These are phyloP conservation scores for Ypsolopha scabrella DNA, from an alignment of 2,888 invertebrate genomes.

Conservation along the genomic window DNA sequence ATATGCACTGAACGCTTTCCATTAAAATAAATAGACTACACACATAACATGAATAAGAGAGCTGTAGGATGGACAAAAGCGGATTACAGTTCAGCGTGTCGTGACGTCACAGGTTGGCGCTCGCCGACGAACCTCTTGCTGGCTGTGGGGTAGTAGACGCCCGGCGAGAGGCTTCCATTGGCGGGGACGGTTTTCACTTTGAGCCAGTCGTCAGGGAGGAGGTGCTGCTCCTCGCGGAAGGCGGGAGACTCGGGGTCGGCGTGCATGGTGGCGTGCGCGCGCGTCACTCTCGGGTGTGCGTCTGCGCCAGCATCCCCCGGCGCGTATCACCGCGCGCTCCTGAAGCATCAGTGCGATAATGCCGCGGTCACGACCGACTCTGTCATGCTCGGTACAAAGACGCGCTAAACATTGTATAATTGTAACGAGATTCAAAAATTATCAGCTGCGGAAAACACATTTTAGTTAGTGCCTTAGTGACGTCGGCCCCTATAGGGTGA, in stretches of 20 bases:
- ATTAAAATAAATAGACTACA: slow-evolving; percentile 7
- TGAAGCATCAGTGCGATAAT: slow-evolving; percentile 67
- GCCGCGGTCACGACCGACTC: slow-evolving; percentile 61
- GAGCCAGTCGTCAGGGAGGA: slow-evolving; percentile 63
- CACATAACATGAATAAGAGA: slow-evolving; percentile 18
- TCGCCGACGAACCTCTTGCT: slow-evolving; percentile 63
- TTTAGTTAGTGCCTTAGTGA: slow-evolving; percentile 49
- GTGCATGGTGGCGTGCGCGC: slow-evolving; percentile 44
- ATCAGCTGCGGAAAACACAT: slow-evolving; percentile 62
- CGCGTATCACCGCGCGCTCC: slow-evolving; percentile 22
- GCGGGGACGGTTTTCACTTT: slow-evolving; percentile 50
- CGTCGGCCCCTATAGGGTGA: slow-evolving; percentile 15
- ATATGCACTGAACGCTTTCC: slow-evolving; percentile 26
- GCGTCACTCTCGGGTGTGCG: slow-evolving; percentile 32
- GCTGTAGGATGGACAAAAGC: slow-evolving; percentile 40
- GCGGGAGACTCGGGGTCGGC: slow-evolving; percentile 61
- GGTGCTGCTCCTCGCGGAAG: slow-evolving; percentile 58
- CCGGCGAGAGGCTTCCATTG: slow-evolving; percentile 63
- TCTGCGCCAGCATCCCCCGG: slow-evolving; percentile 47
- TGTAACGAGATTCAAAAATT: slow-evolving; percentile 63
- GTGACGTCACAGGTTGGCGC: slow-evolving; percentile 45
- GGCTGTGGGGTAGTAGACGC: slow-evolving; percentile 60
- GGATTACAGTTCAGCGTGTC: slow-evolving; percentile 48
- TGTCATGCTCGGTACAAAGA: slow-evolving; percentile 40
- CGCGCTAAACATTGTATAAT: slow-evolving; percentile 64